Evolutionary conservation across 1,140 invertebrate genomes (phyloP), one percentile per base, ranked within the genome.

Genomic region (Daktulosphaira vitifoliae): DNA sequence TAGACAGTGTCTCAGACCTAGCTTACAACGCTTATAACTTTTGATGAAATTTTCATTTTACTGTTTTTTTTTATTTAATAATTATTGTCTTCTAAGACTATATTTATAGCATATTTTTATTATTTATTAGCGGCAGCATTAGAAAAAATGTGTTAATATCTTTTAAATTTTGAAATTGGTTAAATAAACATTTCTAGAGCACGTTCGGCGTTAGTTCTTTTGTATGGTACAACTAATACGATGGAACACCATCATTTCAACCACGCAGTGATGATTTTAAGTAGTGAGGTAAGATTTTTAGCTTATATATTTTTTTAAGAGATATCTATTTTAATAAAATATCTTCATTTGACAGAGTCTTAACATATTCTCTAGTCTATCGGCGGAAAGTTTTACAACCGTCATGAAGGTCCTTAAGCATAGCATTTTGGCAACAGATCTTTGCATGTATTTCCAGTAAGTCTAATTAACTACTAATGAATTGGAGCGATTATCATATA

Each of bases 181-280:
- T 33, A 33, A 5, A 33, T 33, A 11, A 33, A 20, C 26, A 8
- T 53, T 70, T 16, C n/a, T 68, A 81, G 80, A 70, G 78, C 77
- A 53, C 78, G 78, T n/a, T 81, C 82, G 38, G 78, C 83, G 9
- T 73, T 85, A 37, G 82, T 83, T n/a, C 77, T 81, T 66, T 74
- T 85, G 5, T 85, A 85, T 70, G 79, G 81, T 18, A 84, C 83
- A 29, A 84, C 82, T 23, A 74, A 73, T 68, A 82, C 81, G 18
- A 79, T 85, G 79, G 84, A 85, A 72, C 81, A 84, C 68, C 84
- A 85, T 71, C 84, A 85, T 74, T 85, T 85, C 74, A 82, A 85
- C 71, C 82, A 84, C 70, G 81, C 82, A 67, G 78, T 85, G 13
- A 84, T 85, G 81, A 84, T 85, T 68, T 73, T 84, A 20, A 84